phyloP scores from a whole-genome alignment of 2,888 invertebrate species.

The Gibbula magus region DNA sequence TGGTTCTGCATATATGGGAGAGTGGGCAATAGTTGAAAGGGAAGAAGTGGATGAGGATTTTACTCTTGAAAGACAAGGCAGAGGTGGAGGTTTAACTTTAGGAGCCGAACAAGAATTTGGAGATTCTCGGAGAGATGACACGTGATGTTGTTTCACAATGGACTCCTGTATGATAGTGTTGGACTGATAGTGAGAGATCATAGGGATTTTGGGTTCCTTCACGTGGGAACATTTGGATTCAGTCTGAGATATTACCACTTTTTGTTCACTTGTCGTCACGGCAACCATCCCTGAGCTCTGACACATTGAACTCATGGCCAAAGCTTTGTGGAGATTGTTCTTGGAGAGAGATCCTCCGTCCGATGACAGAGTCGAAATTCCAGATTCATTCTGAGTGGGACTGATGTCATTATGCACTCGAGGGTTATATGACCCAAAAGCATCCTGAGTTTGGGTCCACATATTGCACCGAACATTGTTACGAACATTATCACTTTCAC shows the following conservation, averaged over 20 bases:
- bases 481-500: constrained; percentile 38
- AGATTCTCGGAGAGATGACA: neutral
- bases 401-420: constrained; percentile 16
- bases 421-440: neutral
- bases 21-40: constrained; percentile 52
- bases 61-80: constrained; percentile 37
- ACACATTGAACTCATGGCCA: constrained; percentile 1
- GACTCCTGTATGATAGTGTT: neutral
- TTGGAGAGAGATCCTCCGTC: constrained; percentile 11
- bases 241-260: neutral
- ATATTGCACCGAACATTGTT: constrained; percentile 25
- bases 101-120: neutral
- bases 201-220: neutral
- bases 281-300: neutral
- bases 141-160: neutral
- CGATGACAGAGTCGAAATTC: neutral
- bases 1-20: constrained; percentile 76
- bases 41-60: constrained; percentile 52
- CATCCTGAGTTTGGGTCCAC: constrained; percentile 2
- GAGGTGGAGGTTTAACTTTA: constrained; percentile 49
- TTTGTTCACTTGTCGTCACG: neutral
- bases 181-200: neutral
- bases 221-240: neutral
- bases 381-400: neutral
- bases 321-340: constrained; percentile 18